Evolutionary conservation across 2,888 invertebrate genomes (phyloP).

Genomic region (Melinaea marsaeus): DNA sequence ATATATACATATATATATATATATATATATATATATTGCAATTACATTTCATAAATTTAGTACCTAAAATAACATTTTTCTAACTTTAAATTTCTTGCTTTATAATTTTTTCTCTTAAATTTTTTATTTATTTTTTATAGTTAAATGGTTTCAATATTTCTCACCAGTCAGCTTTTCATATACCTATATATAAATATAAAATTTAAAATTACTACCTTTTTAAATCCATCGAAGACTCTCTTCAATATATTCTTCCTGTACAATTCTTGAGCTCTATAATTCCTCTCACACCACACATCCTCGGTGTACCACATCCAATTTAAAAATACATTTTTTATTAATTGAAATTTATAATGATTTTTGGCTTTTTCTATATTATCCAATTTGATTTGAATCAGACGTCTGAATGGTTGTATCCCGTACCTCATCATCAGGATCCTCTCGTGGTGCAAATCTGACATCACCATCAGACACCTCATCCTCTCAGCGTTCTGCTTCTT

Average conservation of each 20-base stretch:
- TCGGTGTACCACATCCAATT: constrained; percentile 75
- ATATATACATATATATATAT: too few relatives aligned
- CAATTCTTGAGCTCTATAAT: constrained; percentile 76
- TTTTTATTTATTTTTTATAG: too few relatives aligned
- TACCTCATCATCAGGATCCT: constrained; percentile 59
- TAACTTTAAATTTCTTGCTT: too few relatives aligned
- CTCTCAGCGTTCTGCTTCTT: constrained; percentile 75
- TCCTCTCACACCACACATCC: constrained; percentile 71
- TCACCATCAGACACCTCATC: constrained; percentile 66
- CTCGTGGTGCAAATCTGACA: constrained; percentile 74
- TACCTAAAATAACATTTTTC: too few relatives aligned
- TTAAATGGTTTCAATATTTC: too few relatives aligned
- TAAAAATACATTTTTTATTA: constrained; percentile 69
- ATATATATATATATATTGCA: too few relatives aligned
- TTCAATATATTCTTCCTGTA: constrained; percentile 69
- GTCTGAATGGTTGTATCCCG: constrained; percentile 57
- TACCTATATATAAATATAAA: too few relatives aligned
- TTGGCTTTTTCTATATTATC: constrained; percentile 68
- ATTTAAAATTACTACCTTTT: constrained; percentile 47
- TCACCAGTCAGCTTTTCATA: too few relatives aligned
- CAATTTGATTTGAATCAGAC: constrained; percentile 53
- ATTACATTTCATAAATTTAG: too few relatives aligned
- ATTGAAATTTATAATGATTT: constrained; percentile 62
- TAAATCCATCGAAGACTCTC: constrained; percentile 68
- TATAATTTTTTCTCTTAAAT: too few relatives aligned